Evolutionary conservation across 2,888 invertebrate genomes (phyloP), one percentile per base, ranked within the genome.

Genomic region (Geophilus truncorum): DNA sequence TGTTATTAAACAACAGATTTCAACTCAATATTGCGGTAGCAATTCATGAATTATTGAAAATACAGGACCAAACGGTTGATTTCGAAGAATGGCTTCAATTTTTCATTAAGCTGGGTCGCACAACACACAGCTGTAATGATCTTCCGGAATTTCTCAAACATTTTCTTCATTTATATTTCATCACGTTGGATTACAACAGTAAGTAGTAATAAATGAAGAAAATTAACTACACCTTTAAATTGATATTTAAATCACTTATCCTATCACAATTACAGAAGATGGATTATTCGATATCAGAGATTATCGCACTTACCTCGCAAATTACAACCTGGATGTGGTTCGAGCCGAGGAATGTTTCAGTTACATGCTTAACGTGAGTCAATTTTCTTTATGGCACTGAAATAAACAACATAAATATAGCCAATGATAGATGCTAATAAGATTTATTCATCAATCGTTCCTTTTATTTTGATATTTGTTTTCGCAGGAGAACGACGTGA

Each of bases 1-100:
- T 6, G 6, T 57, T 10, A 81, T 32, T n/a, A n/a, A 30, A 78
- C 15, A 30, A 6, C 10, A 57, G 4, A 21, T 57, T 23, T 32
- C 32, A 32, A 32, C 4, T 6, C 4, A 4, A 23, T 57, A 57
- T 23, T 6, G 57, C 4, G 18, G 4, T 6, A 57, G 6, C 23
- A 4, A 21, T 57, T 57, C n/a, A n/a, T n/a, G n/a, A n/a, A n/a
- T n/a, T n/a, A n/a, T n/a, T n/a, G n/a, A n/a, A 36, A 80, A 62
- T 83, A 3, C 75, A 85, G 85, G 85, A 85, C 81, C 81, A 82
- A 23, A 78, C 83, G 18, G 85, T 85, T 10, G 85, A 85, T 80
- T 85, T 85, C 79, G 84, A 84, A 34, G 85, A 85, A 81, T 85
- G 85, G 85, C 80, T 85, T 2, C 80, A 83, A 80, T 85, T 84